Evolutionary conservation across 2,113 vertebrate genomes (phyloP), one percentile per base, ranked within the genome.

Genomic region (Caloenas nicobarica): DNA sequence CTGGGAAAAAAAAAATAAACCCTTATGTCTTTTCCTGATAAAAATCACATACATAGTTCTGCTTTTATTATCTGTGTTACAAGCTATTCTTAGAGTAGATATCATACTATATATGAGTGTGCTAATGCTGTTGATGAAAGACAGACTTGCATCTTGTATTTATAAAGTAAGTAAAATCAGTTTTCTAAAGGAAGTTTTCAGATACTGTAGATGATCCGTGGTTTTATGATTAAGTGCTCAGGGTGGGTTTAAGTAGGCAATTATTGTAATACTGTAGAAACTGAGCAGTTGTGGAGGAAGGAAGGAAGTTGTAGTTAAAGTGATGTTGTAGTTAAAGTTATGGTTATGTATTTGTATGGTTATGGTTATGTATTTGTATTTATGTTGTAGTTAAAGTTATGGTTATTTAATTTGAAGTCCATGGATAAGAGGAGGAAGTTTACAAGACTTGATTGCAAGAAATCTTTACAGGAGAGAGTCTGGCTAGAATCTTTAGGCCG

Each of bases 21-120:
- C 33, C n/a, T 64, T 24, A 9, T 40, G 31, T 91, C 19, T 93
- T 82, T 85, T 82, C 66, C 73, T 74, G 64, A 83, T 91, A 93
- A 91, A 91, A 90, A 78, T 91, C 51, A 86, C 82, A 69, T 81
- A 77, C 21, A 8, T 91, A 64, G 33, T 90, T 93, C 68, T 81
- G 15, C 56, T 91, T 91, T 38, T 78, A 76, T 72, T 92, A 66
- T 80, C 58, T 77, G 17, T 65, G 7, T 79, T 95, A 46, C 2
- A 2, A 61, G 89, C 54, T 68, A 9, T 62, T 81, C 38, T 82
- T 81, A 54, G 48, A 53, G 77, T 81, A 77, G 28, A 10, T 78
- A 66, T 31, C 19, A 7, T 80, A 54, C 10, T 87, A 21, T 57
- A 16, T 57, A 58, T 28, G 36, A 31, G 18, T 64, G 14, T 72